Conservation (phyloP, 2,888 invertebrate genomes). For the Drosophila testacea region DNA sequence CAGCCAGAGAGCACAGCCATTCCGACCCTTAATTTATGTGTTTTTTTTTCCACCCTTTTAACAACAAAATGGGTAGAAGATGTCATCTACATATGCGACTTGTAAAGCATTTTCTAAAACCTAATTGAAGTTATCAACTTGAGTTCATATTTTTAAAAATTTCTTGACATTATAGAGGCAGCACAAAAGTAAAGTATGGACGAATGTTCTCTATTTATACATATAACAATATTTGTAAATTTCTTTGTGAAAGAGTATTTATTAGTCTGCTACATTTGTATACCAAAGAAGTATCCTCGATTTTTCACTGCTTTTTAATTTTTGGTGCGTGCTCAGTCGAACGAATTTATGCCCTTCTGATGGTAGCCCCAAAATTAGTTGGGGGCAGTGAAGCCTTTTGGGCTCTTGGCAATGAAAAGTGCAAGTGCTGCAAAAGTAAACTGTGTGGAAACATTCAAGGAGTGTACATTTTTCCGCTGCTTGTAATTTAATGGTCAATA, state of each 20-base stretch:
- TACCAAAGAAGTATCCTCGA: conserved; percentile 1
- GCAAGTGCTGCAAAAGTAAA: conserved; percentile 77
- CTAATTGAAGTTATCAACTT: conserved; percentile 1
- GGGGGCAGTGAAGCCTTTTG: conserved; percentile 21
- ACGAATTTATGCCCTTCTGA: conserved; percentile 63
- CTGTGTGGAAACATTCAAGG: conserved; percentile 78
- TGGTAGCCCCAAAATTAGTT: conserved; percentile 53
- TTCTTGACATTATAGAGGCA: background rate
- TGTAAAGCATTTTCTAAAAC: background rate
- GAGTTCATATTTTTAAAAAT: background rate
- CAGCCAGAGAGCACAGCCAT: conserved; percentile 3
- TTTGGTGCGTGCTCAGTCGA: conserved; percentile 61
- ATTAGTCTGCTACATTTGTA: background rate
- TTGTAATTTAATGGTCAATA: conserved; percentile 49
- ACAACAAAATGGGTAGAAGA: background rate
- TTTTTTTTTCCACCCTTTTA: conserved; percentile 9
- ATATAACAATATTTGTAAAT: background rate
- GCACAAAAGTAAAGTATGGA: no score
- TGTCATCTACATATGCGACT: conserved; percentile 2
- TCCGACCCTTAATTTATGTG: conserved; percentile 22
- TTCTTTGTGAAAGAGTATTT: conserved; percentile 1
- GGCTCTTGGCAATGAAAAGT: conserved; percentile 56
- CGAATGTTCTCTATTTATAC: no score
- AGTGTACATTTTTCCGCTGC: conserved; percentile 57
- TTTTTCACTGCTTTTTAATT: conserved; percentile 59